Base-by-base conservation (phyloP, 2,888 invertebrate species). In the Scotopteryx bipunctaria region DNA sequence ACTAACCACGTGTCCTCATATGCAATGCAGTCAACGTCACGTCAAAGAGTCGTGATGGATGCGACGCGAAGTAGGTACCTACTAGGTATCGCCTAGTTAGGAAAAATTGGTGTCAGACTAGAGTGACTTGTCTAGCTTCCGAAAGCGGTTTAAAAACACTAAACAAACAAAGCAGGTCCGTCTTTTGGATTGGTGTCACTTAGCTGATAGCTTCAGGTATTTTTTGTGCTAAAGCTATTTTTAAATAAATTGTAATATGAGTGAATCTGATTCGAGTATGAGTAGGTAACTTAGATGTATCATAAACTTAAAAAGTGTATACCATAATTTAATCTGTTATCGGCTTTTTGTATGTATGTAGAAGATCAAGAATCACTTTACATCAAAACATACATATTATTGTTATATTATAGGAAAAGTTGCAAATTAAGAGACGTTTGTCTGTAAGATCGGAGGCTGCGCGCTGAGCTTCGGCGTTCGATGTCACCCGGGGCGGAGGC, bases 1-100 rank as follows among this genome's bases (percentile, higher is more conserved):
- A 71, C 73, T 73, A 75, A 74, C 68, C 68, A 76, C 70, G 73
- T 73, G 76, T 71, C 67, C 70, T 70, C 65, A 67, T 71, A 70
- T 67, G 67, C 69, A 70, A 65, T 74, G 75, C 75, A 73, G 77
- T 71, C 76, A 71, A 66, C 75, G 79, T 78, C 47, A 47, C 67
- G 67, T 68, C 57, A 45, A 14, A 53, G 35, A 55, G 51, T 57
- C 56, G 55, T 59, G 77, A 83, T 80, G 78, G 66, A 66, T 67
- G 71, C 69, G 75, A 76, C 33, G 17, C 15, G 33, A 74, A 75
- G 77, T 70, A 71, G 71, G n/a, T n/a, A n/a, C n/a, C n/a, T n/a
- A n/a, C n/a, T 71, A 71, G 69, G 69, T 76, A 78, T 81, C 78
- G 71, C 70, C 75, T 74, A 76, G 75, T 78, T 76, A 67, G 73